A percentile compares a stretch with the other conserved stretches of the same genome.
Evolutionary conservation across 2,113 vertebrate genomes (phyloP).

Genomic region (Rhegmatorhina hoffmannsi): DNA sequence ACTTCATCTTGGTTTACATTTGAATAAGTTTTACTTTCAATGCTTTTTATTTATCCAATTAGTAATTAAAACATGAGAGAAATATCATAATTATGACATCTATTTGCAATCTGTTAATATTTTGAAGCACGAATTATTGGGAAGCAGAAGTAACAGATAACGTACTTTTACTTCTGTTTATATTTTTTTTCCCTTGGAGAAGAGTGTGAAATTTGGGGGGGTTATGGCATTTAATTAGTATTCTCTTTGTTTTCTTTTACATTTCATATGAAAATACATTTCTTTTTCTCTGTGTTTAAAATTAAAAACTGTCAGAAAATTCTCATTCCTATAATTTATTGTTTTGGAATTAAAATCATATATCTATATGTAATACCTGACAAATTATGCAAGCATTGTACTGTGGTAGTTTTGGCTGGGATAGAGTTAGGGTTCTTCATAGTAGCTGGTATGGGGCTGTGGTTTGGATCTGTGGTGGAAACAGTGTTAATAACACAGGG

Average conservation of each 20-base stretch:
- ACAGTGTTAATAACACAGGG: neutral
- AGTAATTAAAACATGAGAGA: neutral
- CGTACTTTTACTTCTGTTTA: neutral
- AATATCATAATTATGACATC: neutral
- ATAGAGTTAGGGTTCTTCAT: neutral
- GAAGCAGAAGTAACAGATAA: neutral
- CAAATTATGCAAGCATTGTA: neutral
- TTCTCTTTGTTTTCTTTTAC: neutral
- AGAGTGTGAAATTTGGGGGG: neutral
- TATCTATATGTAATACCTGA: neutral
- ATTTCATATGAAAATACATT: neutral
- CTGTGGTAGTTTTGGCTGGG: neutral
- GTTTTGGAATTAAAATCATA: neutral
- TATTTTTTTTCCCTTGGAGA: neutral
- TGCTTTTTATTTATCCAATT: neutral
- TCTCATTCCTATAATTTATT: neutral
- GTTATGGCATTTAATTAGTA: neutral
- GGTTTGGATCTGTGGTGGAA: neutral
- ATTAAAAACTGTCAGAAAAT: neutral
- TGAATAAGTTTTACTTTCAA: neutral
- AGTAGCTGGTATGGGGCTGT: neutral
- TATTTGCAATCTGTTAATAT: neutral
- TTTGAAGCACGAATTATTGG: neutral
- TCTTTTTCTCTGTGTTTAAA: neutral
- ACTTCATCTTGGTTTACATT: neutral